Conservation (phyloP, 2,888 invertebrate genomes). For the Ectobius pallidus region DNA sequence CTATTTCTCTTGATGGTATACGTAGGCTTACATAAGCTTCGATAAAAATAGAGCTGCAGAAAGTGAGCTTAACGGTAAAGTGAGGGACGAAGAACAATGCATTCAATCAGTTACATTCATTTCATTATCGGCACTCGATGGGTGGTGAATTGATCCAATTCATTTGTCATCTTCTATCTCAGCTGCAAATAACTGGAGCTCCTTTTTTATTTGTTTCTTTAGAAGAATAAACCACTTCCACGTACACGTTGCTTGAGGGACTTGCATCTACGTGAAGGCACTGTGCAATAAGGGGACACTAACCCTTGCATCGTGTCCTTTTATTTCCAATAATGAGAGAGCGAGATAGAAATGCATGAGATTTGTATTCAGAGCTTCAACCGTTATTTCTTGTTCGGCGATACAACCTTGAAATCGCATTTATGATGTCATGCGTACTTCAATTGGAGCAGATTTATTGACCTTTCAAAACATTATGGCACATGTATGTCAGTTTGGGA, state of each 20-base stretch:
- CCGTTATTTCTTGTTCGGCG: not conserved
- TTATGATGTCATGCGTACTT: not conserved
- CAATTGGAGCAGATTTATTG: not conserved
- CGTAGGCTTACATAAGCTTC: no score
- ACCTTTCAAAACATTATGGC: no score
- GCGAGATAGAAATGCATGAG: not conserved
- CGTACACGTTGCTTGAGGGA: no score
- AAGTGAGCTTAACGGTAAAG: not conserved
- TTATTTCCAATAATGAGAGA: not conserved
- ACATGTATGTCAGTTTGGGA: no score
- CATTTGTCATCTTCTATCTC: slow-evolving; percentile 19
- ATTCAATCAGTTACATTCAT: slow-evolving; percentile 21
- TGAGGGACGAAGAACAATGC: not conserved
- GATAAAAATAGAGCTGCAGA: no score
- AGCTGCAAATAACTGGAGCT: no score
- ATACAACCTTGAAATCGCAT: not conserved
- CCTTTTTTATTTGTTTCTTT: not conserved
- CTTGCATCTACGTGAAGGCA: not conserved
- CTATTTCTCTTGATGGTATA: no score
- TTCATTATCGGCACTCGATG: slow-evolving; percentile 16
- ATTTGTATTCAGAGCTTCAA: not conserved
- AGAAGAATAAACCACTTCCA: no score
- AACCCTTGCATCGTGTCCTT: not conserved
- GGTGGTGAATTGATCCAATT: slow-evolving; percentile 18
- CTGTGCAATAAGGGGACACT: slow-evolving; percentile 4